A percentile compares a stretch with the other conserved stretches of the same genome.
These are phyloP conservation scores for Vulpes vulpes DNA, from an alignment of 2,113 vertebrate genomes.

Conservation along the genomic window DNA sequence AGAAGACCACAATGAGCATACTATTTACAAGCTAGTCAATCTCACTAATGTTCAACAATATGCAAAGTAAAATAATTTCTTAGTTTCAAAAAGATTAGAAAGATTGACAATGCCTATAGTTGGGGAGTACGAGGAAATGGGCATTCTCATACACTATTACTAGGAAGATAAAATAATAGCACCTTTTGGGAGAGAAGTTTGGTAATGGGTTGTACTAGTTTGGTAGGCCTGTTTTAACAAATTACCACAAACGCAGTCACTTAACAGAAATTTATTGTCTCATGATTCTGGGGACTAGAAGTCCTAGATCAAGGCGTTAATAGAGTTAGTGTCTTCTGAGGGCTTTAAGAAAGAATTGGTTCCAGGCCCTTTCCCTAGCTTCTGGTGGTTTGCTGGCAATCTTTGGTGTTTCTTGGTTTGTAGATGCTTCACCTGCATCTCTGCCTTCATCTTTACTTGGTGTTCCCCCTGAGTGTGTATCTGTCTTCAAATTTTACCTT, in stretches of 20 bases:
- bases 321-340: neutral
- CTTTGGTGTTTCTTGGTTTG: neutral
- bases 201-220: neutral
- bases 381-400: neutral
- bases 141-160: neutral
- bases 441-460: neutral
- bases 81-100: neutral
- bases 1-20: neutral
- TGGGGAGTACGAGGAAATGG: neutral
- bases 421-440: neutral
- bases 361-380: neutral
- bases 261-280: slow-evolving; percentile 1
- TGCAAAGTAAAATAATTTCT: neutral
- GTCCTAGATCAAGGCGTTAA: neutral
- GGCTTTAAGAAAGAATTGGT: neutral
- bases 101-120: neutral
- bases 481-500: neutral
- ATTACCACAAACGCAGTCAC: neutral
- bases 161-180: neutral
- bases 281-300: neutral
- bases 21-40: neutral
- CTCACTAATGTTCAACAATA: neutral
- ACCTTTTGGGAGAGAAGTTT: neutral
- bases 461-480: neutral
- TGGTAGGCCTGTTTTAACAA: neutral